phyloP scores from a whole-genome alignment of 2,888 invertebrate species.

The Zaprionus obscuricornis region DNA sequence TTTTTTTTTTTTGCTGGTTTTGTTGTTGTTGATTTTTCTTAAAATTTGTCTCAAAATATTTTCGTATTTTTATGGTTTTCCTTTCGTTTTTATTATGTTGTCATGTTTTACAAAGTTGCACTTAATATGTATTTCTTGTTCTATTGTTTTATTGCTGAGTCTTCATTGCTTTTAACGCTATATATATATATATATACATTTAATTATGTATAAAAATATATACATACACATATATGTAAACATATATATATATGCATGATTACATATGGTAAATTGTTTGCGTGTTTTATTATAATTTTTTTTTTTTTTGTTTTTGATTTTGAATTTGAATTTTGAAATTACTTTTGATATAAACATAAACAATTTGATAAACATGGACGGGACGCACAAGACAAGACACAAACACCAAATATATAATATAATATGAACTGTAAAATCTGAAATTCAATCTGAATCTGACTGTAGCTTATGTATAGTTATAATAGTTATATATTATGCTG shows the following conservation, averaged over 20 bases:
- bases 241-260: constrained; percentile 20
- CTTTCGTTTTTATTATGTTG: constrained; percentile 50
- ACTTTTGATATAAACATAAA: constrained; percentile 29
- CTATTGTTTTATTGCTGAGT: constrained; percentile 55
- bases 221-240: constrained; percentile 10
- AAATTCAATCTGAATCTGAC: no score
- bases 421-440: no score
- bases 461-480: constrained; percentile 49
- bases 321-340: constrained; percentile 14
- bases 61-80: constrained; percentile 25
- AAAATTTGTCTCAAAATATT: constrained; percentile 22
- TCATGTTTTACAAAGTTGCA: constrained; percentile 76
- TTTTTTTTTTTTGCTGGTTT: constrained; percentile 14
- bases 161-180: constrained; percentile 47
- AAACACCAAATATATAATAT: constrained; percentile 52
- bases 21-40: constrained; percentile 18
- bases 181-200: constrained; percentile 22
- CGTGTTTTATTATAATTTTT: constrained; percentile 54
- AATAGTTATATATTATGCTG: constrained; percentile 27
- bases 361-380: constrained; percentile 45
- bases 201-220: background rate
- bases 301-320: constrained; percentile 13
- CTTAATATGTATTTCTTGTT: constrained; percentile 69
- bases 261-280: constrained; percentile 69
- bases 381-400: constrained; percentile 59